Conservation (phyloP, 2,113 vertebrate genomes). For the Eclectus roratus region DNA sequence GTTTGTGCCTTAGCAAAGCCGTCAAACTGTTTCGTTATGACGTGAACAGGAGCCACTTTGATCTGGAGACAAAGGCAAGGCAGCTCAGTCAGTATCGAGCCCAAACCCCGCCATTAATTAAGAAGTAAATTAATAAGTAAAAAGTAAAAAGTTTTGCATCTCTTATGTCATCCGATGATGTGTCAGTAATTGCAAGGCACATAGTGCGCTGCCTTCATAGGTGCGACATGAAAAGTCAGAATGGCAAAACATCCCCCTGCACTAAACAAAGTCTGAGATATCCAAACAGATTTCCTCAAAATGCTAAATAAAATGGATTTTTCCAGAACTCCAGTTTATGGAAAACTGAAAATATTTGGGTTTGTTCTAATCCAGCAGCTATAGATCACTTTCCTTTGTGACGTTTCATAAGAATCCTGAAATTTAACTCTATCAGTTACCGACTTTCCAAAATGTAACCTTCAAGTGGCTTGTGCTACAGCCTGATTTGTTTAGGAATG, state of each 20-base stretch:
- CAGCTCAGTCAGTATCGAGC: neutral
- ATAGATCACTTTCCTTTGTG: neutral
- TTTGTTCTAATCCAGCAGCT: neutral
- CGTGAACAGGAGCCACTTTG: neutral
- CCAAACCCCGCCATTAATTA: neutral
- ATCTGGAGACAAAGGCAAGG: conserved; percentile 12
- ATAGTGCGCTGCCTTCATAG: neutral
- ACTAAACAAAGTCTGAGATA: neutral
- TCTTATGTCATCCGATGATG: neutral
- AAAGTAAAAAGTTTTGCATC: neutral
- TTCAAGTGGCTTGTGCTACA: neutral
- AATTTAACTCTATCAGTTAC: neutral
- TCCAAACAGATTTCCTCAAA: neutral
- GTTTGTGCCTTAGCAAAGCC: neutral
- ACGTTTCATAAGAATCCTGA: neutral
- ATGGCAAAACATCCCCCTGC: neutral
- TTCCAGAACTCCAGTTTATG: neutral
- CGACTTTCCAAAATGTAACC: neutral
- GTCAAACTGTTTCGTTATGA: neutral
- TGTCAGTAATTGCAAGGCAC: neutral
- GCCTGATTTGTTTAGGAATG: neutral
- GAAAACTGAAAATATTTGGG: neutral
- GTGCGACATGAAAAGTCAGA: neutral
- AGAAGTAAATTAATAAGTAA: conserved; percentile 2
- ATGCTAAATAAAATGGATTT: neutral